phyloP scores from a whole-genome alignment of 2,113 vertebrate genomes.

The Pollachius pollachius region DNA sequence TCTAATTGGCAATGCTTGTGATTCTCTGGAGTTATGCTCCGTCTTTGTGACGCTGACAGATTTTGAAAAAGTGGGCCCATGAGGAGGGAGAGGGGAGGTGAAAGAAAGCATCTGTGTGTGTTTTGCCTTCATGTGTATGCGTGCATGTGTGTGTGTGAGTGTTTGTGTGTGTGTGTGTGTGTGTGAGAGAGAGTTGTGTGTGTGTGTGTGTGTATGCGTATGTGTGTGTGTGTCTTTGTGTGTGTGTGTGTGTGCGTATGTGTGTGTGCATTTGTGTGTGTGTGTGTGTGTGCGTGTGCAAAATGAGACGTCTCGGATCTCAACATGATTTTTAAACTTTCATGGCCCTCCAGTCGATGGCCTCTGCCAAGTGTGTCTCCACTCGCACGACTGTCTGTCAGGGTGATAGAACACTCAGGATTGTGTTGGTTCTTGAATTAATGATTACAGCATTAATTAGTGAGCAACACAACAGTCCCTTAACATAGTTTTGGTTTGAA shows the following conservation, averaged over 20 bases:
- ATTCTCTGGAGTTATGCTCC: slow-evolving; percentile 29
- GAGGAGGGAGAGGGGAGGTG: slow-evolving; percentile 31
- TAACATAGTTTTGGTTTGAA: slow-evolving; percentile 32
- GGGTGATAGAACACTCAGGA: slow-evolving; percentile 44
- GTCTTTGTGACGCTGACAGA: slow-evolving; percentile 60
- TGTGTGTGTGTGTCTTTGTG: too few relatives aligned
- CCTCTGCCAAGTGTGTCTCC: slow-evolving; percentile 24
- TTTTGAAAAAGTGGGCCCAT: slow-evolving; percentile 30
- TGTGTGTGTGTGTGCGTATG: background rate
- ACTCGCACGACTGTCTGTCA: slow-evolving; percentile 3
- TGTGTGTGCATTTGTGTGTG: background rate
- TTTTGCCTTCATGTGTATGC: background rate
- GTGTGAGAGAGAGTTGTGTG: too few relatives aligned
- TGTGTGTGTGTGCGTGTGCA: slow-evolving; percentile 1
- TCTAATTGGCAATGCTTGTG: slow-evolving; percentile 63
- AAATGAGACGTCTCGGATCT: slow-evolving; percentile 31
- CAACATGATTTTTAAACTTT: slow-evolving; percentile 55
- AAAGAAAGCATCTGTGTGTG: background rate
- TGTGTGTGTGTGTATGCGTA: too few relatives aligned
- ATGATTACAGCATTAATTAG: slow-evolving; percentile 50
- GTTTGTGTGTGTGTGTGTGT: too few relatives aligned
- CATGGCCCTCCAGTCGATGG: slow-evolving; percentile 39
- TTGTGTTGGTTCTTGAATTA: slow-evolving; percentile 51
- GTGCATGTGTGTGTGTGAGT: background rate
- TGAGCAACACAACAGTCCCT: slow-evolving; percentile 29